Base-by-base conservation (phyloP, 2,797 vertebrate genomes). In the Tinamus major region DNA sequence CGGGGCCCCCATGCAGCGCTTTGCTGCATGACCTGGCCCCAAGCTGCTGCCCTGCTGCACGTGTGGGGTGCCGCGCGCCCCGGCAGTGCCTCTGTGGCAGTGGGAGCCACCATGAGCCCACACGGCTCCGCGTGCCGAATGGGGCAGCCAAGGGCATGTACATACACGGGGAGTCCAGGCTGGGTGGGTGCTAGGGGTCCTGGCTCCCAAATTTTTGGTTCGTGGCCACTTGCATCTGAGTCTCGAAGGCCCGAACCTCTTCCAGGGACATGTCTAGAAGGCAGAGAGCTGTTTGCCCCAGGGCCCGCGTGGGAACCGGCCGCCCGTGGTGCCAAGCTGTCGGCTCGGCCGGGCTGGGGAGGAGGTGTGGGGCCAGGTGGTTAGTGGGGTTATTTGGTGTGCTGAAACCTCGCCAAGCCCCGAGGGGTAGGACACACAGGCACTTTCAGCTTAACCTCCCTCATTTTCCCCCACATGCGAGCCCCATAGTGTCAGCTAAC, bases 191-290 rank as follows among this genome's bases (percentile, higher is more conserved):
- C 77, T 86, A 96, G 69, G 93, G 79, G 24, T 93, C 92, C 89
- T 97, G 95, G 76, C 77, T 93, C 74, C 88, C 89, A 88, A 97
- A 90, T 91, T 97, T 97, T 96, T 95, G 92, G 85, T 97, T 96
- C 94, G 97, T 97, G 93, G 95, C 96, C 91, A 94, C 95, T 94
- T 97, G 96, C 97, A 97, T 97, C 94, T 96, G 96, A 80, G 79
- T 93, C 95, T 96, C 95, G 92, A 96, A 97, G 93, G 87, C 93
- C 55, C 95, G 96, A 21, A 97, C 96, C 61, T 97, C 96, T 76
- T 97, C 96, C 96, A 96, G 95, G 89, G 96, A 92, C 95, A 97
- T 94, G 92, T 96, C 97, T 97, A 95, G 95, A 96, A 97, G 71
- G 96, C 92, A 96, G 95, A 96, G 93, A 96, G 58, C 74, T 29